These are phyloP conservation scores for Notocelia uddmanniana DNA, from an alignment of 2,888 invertebrate genomes.

Conservation along the genomic window DNA sequence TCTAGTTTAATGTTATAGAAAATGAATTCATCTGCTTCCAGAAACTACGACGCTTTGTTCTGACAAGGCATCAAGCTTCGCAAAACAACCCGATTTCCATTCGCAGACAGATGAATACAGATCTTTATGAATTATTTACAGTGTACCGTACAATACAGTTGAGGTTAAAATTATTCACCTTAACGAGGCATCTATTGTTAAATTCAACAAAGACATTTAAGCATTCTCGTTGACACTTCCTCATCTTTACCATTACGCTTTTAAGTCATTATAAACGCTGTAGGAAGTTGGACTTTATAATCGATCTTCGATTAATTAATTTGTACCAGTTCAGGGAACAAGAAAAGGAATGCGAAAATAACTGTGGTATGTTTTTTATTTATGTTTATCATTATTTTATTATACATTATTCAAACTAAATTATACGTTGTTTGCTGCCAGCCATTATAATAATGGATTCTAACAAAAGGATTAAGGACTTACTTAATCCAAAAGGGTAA, in stretches of 20 bases:
- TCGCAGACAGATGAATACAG: conserved; percentile 38
- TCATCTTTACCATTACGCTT: not conserved
- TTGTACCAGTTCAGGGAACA: not conserved
- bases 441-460: too few relatives aligned
- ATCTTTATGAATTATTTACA: conserved; percentile 45
- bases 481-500: too few relatives aligned
- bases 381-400: too few relatives aligned
- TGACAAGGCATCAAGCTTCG: conserved; percentile 22
- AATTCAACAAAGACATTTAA: conserved; percentile 4
- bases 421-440: too few relatives aligned
- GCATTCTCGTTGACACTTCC: not conserved
- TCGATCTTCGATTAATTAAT: not conserved
- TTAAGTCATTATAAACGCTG: not conserved
- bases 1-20: conserved; percentile 23
- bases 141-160: conserved; percentile 4
- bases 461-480: too few relatives aligned
- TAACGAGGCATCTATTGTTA: conserved; percentile 21
- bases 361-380: not conserved
- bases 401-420: not conserved
- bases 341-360: not conserved
- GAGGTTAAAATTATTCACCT: conserved; percentile 12
- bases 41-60: conserved; percentile 29
- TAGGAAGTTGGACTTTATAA: not conserved
- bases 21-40: conserved; percentile 16
- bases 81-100: conserved; percentile 43